Evolutionary conservation across 2,888 invertebrate species (phyloP).

Genomic region (Tenthredo distinguenda): DNA sequence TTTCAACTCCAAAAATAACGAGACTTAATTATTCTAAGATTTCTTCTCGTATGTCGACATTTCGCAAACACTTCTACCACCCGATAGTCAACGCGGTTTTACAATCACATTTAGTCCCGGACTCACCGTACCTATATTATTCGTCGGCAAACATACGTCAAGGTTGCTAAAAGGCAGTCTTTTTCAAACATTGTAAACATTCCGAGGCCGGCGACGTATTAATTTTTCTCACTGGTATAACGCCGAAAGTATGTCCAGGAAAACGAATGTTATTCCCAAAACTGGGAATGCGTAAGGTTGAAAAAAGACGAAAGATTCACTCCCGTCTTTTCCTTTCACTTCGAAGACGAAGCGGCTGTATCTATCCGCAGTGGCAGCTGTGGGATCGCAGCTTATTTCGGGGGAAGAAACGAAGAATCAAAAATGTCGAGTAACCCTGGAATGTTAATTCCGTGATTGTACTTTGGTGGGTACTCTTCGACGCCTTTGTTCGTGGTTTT

Average conservation of each 20-base stretch:
- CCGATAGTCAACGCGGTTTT: neutral
- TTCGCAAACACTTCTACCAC: neutral
- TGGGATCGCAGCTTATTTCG: neutral
- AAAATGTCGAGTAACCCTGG: neutral
- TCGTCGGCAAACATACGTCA: neutral
- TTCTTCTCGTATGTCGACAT: neutral
- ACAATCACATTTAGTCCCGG: neutral
- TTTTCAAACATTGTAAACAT: neutral
- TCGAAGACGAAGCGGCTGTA: neutral
- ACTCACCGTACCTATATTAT: neutral
- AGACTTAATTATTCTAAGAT: neutral
- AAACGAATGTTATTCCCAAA: neutral
- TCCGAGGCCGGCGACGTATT: neutral
- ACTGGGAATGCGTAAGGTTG: neutral
- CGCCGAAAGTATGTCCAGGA: neutral
- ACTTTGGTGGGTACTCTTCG: neutral
- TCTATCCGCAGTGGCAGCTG: neutral
- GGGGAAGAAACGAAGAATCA: neutral
- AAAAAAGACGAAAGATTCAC: neutral
- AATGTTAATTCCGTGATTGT: neutral
- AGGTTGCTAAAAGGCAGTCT: neutral
- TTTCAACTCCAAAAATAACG: neutral
- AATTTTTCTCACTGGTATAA: neutral
- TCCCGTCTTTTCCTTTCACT: neutral
- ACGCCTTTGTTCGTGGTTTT: constrained; percentile 45